phyloP scores from a whole-genome alignment of 2,888 invertebrate genomes.

The Acleris holmiana region DNA sequence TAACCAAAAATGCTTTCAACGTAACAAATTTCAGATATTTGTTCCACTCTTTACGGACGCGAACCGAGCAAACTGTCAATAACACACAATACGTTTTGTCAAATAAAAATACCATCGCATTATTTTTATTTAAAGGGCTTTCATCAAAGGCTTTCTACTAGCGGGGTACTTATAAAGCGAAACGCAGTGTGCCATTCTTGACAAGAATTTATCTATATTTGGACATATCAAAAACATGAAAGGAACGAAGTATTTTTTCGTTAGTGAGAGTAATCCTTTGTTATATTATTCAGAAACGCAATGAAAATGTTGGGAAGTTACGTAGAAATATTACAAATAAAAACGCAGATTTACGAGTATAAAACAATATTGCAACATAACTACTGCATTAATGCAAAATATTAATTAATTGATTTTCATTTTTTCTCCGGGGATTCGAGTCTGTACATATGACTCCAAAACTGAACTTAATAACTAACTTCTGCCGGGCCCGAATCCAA shows the following conservation, averaged over 20 bases:
- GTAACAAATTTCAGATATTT: no score
- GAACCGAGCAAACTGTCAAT: background rate
- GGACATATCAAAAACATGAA: conserved; percentile 48
- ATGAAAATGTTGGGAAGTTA: conserved; percentile 4
- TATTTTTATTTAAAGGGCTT: conserved; percentile 16
- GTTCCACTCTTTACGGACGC: no score
- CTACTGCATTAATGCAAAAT: no score
- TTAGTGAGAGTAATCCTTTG: conserved; percentile 43
- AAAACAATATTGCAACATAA: no score
- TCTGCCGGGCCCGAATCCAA: conserved; percentile 6
- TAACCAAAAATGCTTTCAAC: no score
- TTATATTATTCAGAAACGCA: conserved; percentile 36
- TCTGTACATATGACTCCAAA: background rate
- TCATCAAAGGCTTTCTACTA: conserved; percentile 13
- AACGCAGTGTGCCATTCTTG: conserved; percentile 48
- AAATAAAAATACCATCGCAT: conserved; percentile 14
- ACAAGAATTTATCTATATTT: conserved; percentile 46
- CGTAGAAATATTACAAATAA: background rate
- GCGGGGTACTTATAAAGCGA: conserved; percentile 42
- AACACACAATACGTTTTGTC: background rate
- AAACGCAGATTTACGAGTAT: background rate
- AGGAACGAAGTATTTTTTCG: conserved; percentile 42
- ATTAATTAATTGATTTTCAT: no score
- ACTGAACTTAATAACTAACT: background rate
- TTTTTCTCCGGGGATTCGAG: no score